Evolutionary conservation across 2,113 vertebrate species (phyloP).

Genomic region (Phylloscopus trochiloides): DNA sequence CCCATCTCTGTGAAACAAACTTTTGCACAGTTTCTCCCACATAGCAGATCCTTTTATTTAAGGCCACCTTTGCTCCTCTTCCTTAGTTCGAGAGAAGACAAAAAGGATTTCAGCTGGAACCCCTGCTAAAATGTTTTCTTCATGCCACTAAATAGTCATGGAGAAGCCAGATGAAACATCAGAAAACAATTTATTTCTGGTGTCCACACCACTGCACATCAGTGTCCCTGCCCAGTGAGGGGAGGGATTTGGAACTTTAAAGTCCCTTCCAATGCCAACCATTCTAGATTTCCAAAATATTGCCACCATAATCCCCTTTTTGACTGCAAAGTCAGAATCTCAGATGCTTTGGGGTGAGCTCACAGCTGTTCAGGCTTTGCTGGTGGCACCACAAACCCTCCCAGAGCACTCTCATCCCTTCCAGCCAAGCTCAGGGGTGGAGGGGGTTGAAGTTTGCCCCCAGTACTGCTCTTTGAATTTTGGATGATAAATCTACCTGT

Average conservation of each 20-base stretch:
- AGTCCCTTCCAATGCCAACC: background rate
- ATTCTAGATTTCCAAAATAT: background rate
- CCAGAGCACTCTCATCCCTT: background rate
- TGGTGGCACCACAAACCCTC: background rate
- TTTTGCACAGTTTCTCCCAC: background rate
- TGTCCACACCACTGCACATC: background rate
- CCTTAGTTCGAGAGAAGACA: background rate
- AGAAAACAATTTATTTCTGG: background rate
- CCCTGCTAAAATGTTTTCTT: background rate
- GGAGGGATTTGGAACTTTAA: rapidly evolving
- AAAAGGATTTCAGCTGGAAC: background rate
- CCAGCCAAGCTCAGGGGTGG: rapidly evolving
- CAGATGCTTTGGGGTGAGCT: background rate
- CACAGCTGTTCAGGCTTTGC: background rate
- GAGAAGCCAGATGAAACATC: background rate
- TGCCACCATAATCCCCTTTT: background rate
- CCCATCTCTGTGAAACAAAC: background rate
- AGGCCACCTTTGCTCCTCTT: background rate
- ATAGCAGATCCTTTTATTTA: background rate
- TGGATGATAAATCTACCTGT: background rate
- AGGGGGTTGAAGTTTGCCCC: background rate
- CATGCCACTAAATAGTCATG: background rate
- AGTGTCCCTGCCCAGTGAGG: background rate
- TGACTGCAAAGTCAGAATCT: background rate
- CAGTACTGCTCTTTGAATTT: background rate